Conservation (phyloP, 2,113 vertebrate genomes). For the Acanthisitta chloris region DNA sequence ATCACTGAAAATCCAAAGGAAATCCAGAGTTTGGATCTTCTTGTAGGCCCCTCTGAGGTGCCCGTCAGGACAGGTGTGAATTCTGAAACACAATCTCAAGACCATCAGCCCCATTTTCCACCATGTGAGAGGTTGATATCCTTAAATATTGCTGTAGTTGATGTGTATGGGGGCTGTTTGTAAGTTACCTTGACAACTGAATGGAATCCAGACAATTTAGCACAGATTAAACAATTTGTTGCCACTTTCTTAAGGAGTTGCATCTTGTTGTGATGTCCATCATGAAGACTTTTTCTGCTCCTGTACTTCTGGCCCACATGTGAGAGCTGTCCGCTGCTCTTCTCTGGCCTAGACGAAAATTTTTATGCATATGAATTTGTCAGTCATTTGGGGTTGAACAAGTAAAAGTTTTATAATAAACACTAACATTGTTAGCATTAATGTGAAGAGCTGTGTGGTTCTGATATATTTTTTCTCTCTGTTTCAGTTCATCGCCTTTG, state of each 20-base stretch:
- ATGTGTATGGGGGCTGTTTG: background rate
- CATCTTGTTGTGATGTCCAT: background rate
- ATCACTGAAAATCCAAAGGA: background rate
- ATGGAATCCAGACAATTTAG: background rate
- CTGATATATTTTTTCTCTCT: slow-evolving; percentile 34
- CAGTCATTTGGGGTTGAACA: background rate
- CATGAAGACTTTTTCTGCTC: background rate
- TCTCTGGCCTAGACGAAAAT: background rate
- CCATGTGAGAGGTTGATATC: background rate
- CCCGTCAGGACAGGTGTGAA: background rate
- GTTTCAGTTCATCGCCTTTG: slow-evolving; percentile 94
- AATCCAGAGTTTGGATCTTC: background rate
- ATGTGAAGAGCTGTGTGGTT: background rate
- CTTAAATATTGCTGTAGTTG: background rate
- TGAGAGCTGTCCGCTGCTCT: background rate
- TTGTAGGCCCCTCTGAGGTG: background rate
- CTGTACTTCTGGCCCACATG: accelerated
- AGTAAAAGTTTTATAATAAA: background rate
- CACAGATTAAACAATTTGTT: background rate
- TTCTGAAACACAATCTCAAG: background rate
- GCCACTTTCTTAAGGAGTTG: background rate
- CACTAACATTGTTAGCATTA: background rate
- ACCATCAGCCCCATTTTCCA: background rate
- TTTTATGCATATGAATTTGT: background rate
- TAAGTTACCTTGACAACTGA: background rate